phyloP scores from a whole-genome alignment of 2,797 vertebrate genomes.

The Enteromius treurensis region DNA sequence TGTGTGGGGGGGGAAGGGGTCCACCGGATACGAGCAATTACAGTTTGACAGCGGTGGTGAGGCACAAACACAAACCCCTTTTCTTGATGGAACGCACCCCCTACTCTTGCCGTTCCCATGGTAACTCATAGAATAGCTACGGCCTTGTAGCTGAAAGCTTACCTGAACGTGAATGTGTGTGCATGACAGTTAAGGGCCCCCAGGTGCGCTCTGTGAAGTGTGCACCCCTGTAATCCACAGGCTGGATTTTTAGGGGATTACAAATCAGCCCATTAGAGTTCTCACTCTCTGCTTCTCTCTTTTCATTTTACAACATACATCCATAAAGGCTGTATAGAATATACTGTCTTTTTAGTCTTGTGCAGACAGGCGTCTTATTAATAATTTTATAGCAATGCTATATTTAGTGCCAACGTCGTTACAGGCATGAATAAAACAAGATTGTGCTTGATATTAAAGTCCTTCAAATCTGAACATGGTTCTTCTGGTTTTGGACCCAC shows the following conservation, averaged over 20 bases:
- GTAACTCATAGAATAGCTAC: conserved; percentile 63
- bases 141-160: conserved; percentile 56
- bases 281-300: not conserved
- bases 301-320: not conserved
- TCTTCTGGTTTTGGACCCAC: not conserved
- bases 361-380: conserved; percentile 7
- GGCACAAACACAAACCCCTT: conserved; percentile 41
- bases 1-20: conserved; percentile 29
- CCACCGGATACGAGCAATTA: conserved; percentile 52
- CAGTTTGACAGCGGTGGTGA: conserved; percentile 47
- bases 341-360: not conserved
- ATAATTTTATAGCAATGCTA: conserved; percentile 7
- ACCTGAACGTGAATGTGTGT: conserved; percentile 31
- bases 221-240: conserved; percentile 39
- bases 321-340: not conserved
- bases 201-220: conserved; percentile 46
- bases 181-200: conserved; percentile 16
- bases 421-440: conserved; percentile 17
- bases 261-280: conserved; percentile 41
- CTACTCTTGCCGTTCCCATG: conserved; percentile 66
- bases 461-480: not conserved
- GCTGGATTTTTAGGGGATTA: conserved; percentile 48
- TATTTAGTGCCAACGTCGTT: not conserved
- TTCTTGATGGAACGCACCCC: conserved; percentile 56
- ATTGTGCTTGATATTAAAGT: conserved; percentile 1